Percentiles rank a stretch among this genome's conserved stretches.
phyloP scores from a whole-genome alignment of 2,888 invertebrate species.

The Eupithecia exiguata region DNA sequence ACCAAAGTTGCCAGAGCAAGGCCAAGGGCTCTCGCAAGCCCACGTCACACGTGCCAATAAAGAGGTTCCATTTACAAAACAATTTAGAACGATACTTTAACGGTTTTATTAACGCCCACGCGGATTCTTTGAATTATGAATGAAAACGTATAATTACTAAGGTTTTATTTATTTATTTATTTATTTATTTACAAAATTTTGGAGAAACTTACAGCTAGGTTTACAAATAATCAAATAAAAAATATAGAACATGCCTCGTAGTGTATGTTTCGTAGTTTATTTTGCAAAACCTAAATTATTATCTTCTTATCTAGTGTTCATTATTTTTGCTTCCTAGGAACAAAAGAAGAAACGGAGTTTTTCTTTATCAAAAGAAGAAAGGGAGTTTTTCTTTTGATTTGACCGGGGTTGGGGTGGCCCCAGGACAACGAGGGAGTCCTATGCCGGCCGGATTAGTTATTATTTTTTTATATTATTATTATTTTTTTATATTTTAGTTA shows the following conservation, averaged over 20 bases:
- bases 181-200: too few species aligned
- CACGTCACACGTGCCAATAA: constrained; percentile 29
- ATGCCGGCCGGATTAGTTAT: background rate
- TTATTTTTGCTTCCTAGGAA: background rate
- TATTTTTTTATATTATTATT: too few species aligned
- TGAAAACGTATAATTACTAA: constrained; percentile 36
- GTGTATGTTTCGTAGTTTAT: too few species aligned
- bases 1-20: background rate
- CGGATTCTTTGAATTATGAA: constrained; percentile 45
- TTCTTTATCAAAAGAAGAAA: too few species aligned
- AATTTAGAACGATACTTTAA: constrained; percentile 44
- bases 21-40: constrained; percentile 37
- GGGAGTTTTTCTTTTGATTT: background rate
- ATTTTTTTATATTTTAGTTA: too few species aligned
- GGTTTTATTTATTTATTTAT: too few species aligned
- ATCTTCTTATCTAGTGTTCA: too few species aligned
- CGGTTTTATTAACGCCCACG: constrained; percentile 49
- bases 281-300: too few species aligned
- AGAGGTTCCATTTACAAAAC: constrained; percentile 32
- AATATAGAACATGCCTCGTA: too few species aligned
- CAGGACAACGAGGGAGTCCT: background rate
- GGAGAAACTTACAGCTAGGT: too few species aligned
- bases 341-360: background rate
- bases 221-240: too few species aligned
- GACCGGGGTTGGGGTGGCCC: background rate